Base-by-base conservation (phyloP, 1,140 invertebrate species). In the Trichonephila inaurata region DNA sequence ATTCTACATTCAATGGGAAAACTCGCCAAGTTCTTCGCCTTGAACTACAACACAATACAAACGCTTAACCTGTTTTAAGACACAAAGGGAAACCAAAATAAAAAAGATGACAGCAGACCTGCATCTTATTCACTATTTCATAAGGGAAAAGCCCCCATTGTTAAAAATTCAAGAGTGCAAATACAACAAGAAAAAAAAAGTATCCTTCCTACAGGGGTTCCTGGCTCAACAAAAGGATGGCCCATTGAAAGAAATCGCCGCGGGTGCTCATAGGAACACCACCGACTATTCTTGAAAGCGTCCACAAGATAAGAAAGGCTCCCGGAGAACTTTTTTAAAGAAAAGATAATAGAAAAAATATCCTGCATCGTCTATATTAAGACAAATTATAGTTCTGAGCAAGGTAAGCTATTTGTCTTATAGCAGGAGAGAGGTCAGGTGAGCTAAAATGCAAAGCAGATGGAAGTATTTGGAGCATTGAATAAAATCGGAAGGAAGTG, bases 161-260 rank as follows among this genome's bases (percentile, higher is more conserved):
- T 72, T 89, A 72, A 89, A 89, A 89, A 72, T 89, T 89, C 24
- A 89, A 87, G 40, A 87, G 61, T 10, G 12, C 58, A 87, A 87
- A 87, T 64, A 77, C 58, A 89, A 77, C 64, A 33, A 66, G 66
- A 58, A 58, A 51, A 66, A 85, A 88, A 64, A 64, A 8, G 10
- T 51, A n/a, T 64, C n/a, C 7, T 62, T 66, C 88, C 28, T 21
- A n/a, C 44, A 66, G 85, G 85, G 86, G 61, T 64, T 88, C 62
- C 62, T 28, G n/a, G 61, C 21, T 21, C 1, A 89, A 89, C 88
- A 89, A 89, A 72, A 89, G 88, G 62, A 89, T 87, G 61, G 61
- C 85, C 88, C 40, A 89, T 89, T 77, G 64, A 89, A 89, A 89
- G 44, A 51, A 19, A 66, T 28, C 44, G 88, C 66, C 44, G 69